Base-by-base conservation (phyloP, 2,113 vertebrate genomes). In the Chlamydotis undulata region DNA sequence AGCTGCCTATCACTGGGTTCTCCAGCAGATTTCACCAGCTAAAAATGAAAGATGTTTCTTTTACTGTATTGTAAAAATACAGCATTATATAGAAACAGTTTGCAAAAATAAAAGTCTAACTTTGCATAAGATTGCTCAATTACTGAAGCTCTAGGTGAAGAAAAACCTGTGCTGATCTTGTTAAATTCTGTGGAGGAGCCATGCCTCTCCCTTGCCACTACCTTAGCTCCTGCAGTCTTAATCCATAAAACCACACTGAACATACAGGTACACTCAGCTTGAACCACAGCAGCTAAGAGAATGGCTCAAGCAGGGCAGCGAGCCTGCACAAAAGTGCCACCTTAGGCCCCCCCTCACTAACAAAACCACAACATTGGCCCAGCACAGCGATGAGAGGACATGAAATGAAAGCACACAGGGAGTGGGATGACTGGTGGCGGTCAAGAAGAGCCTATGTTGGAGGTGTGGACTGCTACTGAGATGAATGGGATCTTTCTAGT, bases 391-490 rank as follows among this genome's bases (percentile, higher is more conserved):
- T 15, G 45, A 50, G n/a, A 83, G 45, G 65, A 39, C 4, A 1
- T 8, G 71, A 77, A 76, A 79, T 39, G n/a, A 78, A 75, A 86
- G 79, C 15, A 28, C 60, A 11, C 11, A 19, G 21, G 19, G 86
- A 64, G 56, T 4, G 13, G 59, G 53, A 84, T 64, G 68, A n/a
- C 25, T 67, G 67, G n/a, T 28, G 35, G 56, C 33, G 89, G 77
- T 69, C 77, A 76, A 65, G 69, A 69, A 78, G n/a, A 71, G 49
- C 2, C 9, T 53, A 4, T 12, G 19, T 43, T 15, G 22, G 89
- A 82, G 94, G 77, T 79, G 87, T 80, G 92, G 70, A 43, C 82
- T 35, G 71, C 61, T 94, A 87, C 53, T 85, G 95, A 93, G 91
- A 97, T 96, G 83, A 95, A 59, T 24, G 21, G 35, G 31, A 26